Evolutionary conservation across 2,888 invertebrate species (phyloP), one percentile per base, ranked within the genome.

Genomic region (Cheilosia urbana): DNA sequence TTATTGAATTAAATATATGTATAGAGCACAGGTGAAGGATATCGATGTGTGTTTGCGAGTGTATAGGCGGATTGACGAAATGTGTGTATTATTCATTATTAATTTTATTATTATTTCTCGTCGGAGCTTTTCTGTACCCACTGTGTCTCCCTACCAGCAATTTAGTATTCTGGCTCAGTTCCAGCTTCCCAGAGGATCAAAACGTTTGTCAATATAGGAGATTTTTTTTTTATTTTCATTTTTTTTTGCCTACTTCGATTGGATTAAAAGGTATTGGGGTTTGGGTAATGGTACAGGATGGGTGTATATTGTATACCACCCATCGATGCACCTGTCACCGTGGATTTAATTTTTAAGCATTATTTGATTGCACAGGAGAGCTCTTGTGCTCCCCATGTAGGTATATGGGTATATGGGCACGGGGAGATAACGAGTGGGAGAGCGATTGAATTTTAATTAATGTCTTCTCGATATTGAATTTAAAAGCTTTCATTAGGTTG

Each of bases 1-100:
- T 71, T 76, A 80, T 84, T 84, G 84, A 84, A 84, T 84, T 84
- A 84, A 84, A 84, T 80, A 73, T 80, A 84, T 80, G 69, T 80
- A 73, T 75, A 51, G 65, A 69, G 55, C 75, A 80, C 75, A 80
- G 80, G 71, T 80, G 75, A 80, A 80, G 69, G 79, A 37, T 58
- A 27, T 11, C 62, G 6, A 15, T 1, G 24, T 40, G 37, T 42
- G 40, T 78, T 34, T 63, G 27, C 15, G 19, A 30, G 24, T 37
- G 17, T 47, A 19, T 13, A 15, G n/a, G 45, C 17, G 75, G 11
- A 47, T 53, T 11, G 47, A 42, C 21, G 27, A 30, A 83, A 78
- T 73, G 73, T 79, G 84, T 84, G 55, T 72, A 71, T 84, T 83
- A 75, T 84, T 60, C 75, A 84, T 84, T 80, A 84, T 76, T 84